Evolutionary conservation across 2,888 invertebrate species (phyloP).

Genomic region (Rotaria socialis): DNA sequence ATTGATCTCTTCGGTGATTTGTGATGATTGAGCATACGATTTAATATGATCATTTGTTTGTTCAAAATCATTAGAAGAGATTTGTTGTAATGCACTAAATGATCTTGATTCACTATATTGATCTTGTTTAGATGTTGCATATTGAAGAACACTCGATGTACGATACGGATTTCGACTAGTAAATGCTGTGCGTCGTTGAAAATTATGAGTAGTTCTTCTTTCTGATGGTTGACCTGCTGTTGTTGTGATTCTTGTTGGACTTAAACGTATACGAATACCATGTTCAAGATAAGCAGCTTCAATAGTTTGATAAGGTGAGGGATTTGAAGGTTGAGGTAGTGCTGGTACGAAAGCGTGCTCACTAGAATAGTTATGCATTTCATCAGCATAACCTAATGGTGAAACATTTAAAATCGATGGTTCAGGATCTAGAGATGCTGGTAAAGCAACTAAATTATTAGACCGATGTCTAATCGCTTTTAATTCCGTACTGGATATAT

Average conservation of each 20-base stretch:
- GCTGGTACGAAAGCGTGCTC: background rate
- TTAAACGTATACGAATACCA: background rate
- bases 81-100: background rate
- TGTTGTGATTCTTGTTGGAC: background rate
- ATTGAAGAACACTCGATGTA: background rate
- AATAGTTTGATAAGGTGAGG: background rate
- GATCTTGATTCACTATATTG: background rate
- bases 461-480: background rate
- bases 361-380: background rate
- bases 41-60: background rate
- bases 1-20: background rate
- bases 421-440: background rate
- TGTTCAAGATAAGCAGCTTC: slow-evolving; percentile 9
- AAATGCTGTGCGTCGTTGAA: background rate
- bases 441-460: background rate
- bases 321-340: background rate
- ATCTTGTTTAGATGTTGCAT: background rate
- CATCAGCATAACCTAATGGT: background rate
- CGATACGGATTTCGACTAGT: background rate
- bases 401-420: background rate
- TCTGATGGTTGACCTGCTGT: background rate
- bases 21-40: background rate
- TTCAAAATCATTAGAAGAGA: background rate
- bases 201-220: background rate
- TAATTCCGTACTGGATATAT: background rate